Evolutionary conservation across 2,888 invertebrate genomes (phyloP).

Genomic region (Arrhopalites spinosus): DNA sequence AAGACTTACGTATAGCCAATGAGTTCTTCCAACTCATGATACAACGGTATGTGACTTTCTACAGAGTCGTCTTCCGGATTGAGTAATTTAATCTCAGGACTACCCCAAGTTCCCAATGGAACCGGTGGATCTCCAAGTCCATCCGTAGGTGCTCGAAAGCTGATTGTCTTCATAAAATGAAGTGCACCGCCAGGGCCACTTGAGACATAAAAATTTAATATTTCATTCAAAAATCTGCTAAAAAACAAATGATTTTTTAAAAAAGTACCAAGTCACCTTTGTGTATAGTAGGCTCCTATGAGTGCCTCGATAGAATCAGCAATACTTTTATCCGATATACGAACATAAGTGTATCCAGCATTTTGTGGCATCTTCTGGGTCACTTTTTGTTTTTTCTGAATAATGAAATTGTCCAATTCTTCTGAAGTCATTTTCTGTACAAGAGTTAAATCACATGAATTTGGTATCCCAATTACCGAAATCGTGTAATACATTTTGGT

Average conservation of each 20-base stretch:
- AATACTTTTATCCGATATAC: conserved; percentile 64
- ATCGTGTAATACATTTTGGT: background rate
- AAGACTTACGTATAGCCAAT: conserved; percentile 70
- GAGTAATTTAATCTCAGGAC: background rate
- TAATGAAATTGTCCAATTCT: background rate
- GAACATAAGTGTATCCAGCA: conserved; percentile 38
- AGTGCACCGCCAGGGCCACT: conserved; percentile 65
- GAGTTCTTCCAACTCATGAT: conserved; percentile 65
- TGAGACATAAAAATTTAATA: conserved; percentile 59
- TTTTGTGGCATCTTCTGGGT: conserved; percentile 9
- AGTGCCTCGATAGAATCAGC: conserved; percentile 87
- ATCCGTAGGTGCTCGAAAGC: conserved; percentile 59
- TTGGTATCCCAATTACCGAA: background rate
- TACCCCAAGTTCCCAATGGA: conserved; percentile 13
- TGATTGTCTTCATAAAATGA: conserved; percentile 69
- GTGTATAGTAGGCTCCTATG: conserved; percentile 73
- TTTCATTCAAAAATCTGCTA: no score
- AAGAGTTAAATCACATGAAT: no score
- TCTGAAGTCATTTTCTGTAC: background rate
- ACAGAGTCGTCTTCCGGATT: background rate
- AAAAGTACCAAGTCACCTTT: no score
- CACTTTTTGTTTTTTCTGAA: background rate
- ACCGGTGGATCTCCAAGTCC: no score
- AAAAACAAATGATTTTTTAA: no score
- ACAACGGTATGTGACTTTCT: conserved; percentile 31